A percentile compares a stretch with the other conserved stretches of the same genome.
Conservation (phyloP, 1,140 invertebrate species). For the Caligus rogercresseyi region DNA sequence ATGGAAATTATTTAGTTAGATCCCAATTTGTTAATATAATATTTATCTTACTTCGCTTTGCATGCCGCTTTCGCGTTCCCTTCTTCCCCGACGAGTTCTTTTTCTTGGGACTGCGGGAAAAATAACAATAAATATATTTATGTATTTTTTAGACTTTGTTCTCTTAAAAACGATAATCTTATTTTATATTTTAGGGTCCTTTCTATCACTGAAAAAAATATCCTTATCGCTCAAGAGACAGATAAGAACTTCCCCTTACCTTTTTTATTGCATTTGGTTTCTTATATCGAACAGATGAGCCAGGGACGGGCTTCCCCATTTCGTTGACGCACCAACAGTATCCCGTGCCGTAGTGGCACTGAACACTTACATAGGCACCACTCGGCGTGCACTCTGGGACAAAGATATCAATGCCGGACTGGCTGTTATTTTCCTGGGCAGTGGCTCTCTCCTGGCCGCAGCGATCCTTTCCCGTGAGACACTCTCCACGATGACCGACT, state of each 20-base stretch:
- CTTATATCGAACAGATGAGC: slow-evolving; percentile 26
- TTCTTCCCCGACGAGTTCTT: not conserved
- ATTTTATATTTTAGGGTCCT: too few species aligned
- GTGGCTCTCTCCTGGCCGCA: slow-evolving; percentile 9
- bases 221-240: not conserved
- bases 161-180: too few species aligned
- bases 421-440: slow-evolving; percentile 23
- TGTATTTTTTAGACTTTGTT: too few species aligned
- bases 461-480: not conserved
- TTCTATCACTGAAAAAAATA: too few species aligned
- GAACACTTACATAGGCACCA: slow-evolving; percentile 29
- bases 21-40: not conserved
- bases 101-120: too few species aligned
- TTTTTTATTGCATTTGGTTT: slow-evolving; percentile 27
- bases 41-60: not conserved
- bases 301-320: slow-evolving; percentile 30
- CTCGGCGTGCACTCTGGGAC: slow-evolving; percentile 30
- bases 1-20: not conserved
- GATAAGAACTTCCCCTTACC: not conserved
- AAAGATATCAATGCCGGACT: slow-evolving; percentile 26
- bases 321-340: slow-evolving; percentile 33
- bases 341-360: slow-evolving; percentile 31
- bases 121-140: too few species aligned
- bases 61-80: not conserved
- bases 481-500: not conserved